A percentile compares a stretch with the other conserved stretches of the same genome.
Conservation (phyloP, 2,113 vertebrate species). For the Daphoenositta chrysoptera region DNA sequence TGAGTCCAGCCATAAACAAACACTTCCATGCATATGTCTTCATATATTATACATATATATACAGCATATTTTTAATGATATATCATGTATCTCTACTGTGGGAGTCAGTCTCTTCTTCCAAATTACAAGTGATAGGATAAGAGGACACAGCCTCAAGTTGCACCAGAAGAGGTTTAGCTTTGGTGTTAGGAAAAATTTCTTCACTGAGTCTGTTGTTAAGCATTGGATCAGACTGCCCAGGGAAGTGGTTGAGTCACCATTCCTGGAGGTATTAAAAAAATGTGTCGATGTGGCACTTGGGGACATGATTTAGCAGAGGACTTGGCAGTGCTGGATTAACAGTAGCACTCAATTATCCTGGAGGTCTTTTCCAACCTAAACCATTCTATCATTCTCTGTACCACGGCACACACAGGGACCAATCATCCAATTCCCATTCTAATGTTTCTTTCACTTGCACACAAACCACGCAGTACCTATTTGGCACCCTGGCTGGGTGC, state of each 20-base stretch:
- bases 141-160: neutral
- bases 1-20: neutral
- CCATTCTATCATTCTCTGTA: no score
- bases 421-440: neutral
- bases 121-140: neutral
- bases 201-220: neutral
- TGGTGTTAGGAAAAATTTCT: neutral
- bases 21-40: no score
- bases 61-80: neutral
- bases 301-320: neutral
- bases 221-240: neutral
- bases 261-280: neutral
- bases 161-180: neutral
- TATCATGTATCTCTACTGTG: neutral
- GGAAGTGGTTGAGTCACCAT: neutral
- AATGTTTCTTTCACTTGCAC: neutral
- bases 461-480: neutral
- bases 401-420: rapidly evolving
- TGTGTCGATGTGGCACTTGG: no score
- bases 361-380: neutral
- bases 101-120: neutral
- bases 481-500: neutral
- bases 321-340: neutral
- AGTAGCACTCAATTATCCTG: neutral
- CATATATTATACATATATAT: neutral